Percentiles rank a stretch among this genome's conserved stretches.
These are phyloP conservation scores for Dryoscopus gambensis DNA, from an alignment of 2,113 vertebrate species.

Conservation along the genomic window DNA sequence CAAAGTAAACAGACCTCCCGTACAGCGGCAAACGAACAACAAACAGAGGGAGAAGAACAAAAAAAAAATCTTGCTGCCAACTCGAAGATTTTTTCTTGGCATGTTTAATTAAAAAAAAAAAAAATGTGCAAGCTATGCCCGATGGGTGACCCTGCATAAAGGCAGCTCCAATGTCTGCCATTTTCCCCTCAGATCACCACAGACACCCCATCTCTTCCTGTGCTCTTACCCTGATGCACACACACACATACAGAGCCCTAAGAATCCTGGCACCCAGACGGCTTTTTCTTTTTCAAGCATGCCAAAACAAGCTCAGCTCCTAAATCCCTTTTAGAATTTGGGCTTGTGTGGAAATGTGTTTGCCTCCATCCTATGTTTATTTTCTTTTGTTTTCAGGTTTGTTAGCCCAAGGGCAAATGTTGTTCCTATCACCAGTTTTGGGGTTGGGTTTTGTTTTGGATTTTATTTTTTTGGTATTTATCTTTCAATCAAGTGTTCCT, in stretches of 20 bases:
- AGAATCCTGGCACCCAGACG: conserved; percentile 16
- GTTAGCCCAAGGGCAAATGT: conserved; percentile 38
- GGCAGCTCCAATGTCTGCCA: background rate
- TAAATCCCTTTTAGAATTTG: conserved; percentile 50
- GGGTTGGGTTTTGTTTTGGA: background rate
- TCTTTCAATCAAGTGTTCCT: conserved; percentile 55
- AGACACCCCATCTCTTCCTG: background rate
- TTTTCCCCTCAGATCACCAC: background rate
- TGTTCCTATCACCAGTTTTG: conserved; percentile 34
- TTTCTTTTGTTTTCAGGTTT: conserved; percentile 64
- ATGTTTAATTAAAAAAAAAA: background rate
- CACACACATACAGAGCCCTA: background rate
- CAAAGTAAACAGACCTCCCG: conserved; percentile 59
- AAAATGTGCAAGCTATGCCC: background rate
- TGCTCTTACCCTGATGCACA: background rate
- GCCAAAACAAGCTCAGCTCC: conserved; percentile 58
- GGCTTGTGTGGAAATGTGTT: conserved; percentile 47
- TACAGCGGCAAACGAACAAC: conserved; percentile 52
- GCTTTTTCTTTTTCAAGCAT: conserved; percentile 16
- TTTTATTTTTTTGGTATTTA: conserved; percentile 5
- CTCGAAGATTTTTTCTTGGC: background rate
- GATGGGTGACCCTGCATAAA: background rate
- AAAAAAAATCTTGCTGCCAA: background rate
- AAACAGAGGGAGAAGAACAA: background rate
- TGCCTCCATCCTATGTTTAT: conserved; percentile 47